Percentiles rank a stretch among this genome's conserved stretches.
Evolutionary conservation across 2,888 invertebrate genomes (phyloP).

Genomic region (Deilephila porcellus): DNA sequence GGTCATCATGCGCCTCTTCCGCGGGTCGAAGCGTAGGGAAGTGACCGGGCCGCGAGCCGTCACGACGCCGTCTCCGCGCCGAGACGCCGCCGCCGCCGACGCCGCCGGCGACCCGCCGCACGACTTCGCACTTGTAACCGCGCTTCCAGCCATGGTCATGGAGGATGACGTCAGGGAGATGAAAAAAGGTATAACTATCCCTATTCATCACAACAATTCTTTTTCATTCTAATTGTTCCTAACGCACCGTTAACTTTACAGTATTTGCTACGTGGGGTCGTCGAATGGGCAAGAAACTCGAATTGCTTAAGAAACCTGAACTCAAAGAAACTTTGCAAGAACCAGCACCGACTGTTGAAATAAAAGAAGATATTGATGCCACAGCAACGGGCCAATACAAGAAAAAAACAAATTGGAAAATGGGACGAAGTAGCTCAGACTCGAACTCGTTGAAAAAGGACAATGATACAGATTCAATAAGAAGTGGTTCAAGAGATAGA

Average conservation of each 20-base stretch:
- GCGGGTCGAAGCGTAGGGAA: constrained; percentile 87
- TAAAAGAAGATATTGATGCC: constrained; percentile 64
- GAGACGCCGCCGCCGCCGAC: constrained; percentile 70
- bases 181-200: constrained; percentile 77
- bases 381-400: constrained; percentile 75
- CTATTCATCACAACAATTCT: not conserved
- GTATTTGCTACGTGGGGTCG: constrained; percentile 91
- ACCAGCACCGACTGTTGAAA: constrained; percentile 59
- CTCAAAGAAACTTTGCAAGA: constrained; percentile 82
- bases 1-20: constrained; percentile 87
- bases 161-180: constrained; percentile 87
- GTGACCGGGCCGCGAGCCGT: constrained; percentile 83
- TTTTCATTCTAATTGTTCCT: not conserved
- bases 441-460: constrained; percentile 76
- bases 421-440: constrained; percentile 82
- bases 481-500: constrained; percentile 80
- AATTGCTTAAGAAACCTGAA: constrained; percentile 88
- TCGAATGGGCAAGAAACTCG: constrained; percentile 91
- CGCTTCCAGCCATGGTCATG: constrained; percentile 90
- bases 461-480: constrained; percentile 77
- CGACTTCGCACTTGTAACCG: constrained; percentile 90
- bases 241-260: constrained; percentile 60
- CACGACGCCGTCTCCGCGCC: constrained; percentile 74
- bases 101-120: constrained; percentile 83
- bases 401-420: constrained; percentile 85